Conservation (phyloP, 2,888 invertebrate genomes). For the Homarus gammarus region DNA sequence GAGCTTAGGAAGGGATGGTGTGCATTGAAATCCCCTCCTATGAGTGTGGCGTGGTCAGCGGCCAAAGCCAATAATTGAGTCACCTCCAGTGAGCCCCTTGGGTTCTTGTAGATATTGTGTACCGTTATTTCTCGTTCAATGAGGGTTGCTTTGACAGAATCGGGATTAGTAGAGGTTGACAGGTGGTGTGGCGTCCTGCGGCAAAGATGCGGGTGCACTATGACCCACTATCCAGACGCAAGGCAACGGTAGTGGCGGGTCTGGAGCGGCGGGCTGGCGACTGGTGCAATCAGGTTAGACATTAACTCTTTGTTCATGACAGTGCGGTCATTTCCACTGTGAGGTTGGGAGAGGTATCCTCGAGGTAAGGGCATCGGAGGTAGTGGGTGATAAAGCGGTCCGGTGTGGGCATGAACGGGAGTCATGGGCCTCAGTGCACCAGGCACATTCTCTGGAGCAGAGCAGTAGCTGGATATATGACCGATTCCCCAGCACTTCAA, state of each 20-base stretch:
- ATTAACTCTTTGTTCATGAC: constrained; percentile 21
- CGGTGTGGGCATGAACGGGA: neutral
- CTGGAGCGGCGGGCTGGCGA: too few species aligned
- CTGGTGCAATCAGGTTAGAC: constrained; percentile 28
- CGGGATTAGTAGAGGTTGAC: neutral
- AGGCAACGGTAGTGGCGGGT: neutral
- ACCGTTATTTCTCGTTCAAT: too few species aligned
- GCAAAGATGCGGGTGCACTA: too few species aligned
- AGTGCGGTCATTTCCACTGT: constrained; percentile 40
- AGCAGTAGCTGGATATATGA: constrained; percentile 46
- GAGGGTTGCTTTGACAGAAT: neutral
- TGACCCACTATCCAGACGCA: neutral
- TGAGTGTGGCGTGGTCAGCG: too few species aligned
- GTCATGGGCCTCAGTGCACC: constrained; percentile 24
- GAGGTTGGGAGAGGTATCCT: neutral
- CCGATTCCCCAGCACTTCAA: too few species aligned
- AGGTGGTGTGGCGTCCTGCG: too few species aligned
- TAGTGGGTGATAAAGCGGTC: constrained; percentile 16
- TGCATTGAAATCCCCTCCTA: too few species aligned
- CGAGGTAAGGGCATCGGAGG: neutral
- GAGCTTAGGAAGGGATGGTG: too few species aligned
- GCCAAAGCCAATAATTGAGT: too few species aligned
- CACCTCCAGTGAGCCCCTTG: too few species aligned
- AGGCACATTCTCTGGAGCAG: constrained; percentile 33
- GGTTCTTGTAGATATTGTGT: too few species aligned